Base-by-base conservation (phyloP, 64 coral and sea anemone species). In the Porites lutea region DNA sequence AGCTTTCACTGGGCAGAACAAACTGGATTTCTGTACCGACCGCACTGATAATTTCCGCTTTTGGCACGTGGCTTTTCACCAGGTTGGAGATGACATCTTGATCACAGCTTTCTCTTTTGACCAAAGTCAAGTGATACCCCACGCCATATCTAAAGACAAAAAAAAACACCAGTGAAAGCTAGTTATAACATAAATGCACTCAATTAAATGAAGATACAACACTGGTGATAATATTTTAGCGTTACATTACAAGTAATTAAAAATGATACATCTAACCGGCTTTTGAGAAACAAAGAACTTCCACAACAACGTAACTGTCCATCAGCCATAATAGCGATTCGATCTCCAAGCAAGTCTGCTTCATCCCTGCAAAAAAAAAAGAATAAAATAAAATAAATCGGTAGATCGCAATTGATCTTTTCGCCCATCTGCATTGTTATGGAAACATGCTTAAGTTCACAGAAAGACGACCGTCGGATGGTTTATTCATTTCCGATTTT, bases 311-410 rank as follows among this genome's bases (percentile, higher is more conserved):
- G 80, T 5, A 96, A 66, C 14, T 92, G 86, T 48, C 94, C 94
- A 59, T 92, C 79, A 59, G 90, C 90, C 94, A 96, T 96, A 53
- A 96, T 89, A 0, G 90, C 94, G 45, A 96, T 96, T 13, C 90
- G 83, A 50, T 96, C 94, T 23, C 94, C 94, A 78, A 96, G 94
- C 8, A 96, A 84, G 60, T 96, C 94, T 71, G 94, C 94, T 75
- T 96, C 94, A 76, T 96, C 94, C 93, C 93, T 95, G 45, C 13
- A 78, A 49, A 84, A 14, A 80, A n/a, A n/a, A n/a, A n/a, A n/a
- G n/a, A n/a, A n/a, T n/a, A 54, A 5, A n/a, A n/a, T n/a, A n/a
- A n/a, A n/a, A n/a, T n/a, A n/a, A n/a, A n/a, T n/a, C n/a, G n/a
- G n/a, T 61, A 47, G 50, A 21, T 80, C n/a, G n/a, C n/a, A n/a